Percentiles rank a stretch among this genome's conserved stretches.
Evolutionary conservation across 2,888 invertebrate genomes (phyloP).

Genomic region (Reticulitermes lucifugus): DNA sequence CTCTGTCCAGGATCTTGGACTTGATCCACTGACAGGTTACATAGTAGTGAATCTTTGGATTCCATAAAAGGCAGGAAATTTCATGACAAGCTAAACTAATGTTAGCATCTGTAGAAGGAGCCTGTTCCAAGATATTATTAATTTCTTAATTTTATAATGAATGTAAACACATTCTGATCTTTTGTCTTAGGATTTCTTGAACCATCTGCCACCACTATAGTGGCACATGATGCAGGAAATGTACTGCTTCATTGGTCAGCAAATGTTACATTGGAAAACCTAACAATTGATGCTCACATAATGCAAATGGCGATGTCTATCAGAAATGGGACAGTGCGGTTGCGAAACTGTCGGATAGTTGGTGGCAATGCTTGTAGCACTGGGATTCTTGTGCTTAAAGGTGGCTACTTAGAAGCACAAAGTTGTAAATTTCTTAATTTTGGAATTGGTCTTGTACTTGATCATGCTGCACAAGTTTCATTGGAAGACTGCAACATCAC

Average conservation of each 20-base stretch:
- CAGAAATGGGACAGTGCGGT: background rate
- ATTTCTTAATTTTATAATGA: background rate
- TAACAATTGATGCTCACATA: background rate
- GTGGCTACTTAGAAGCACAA: background rate
- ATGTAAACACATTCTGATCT: background rate
- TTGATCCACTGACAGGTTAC: too few species aligned
- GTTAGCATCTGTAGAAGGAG: too few species aligned
- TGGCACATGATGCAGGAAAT: background rate
- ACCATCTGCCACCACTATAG: background rate
- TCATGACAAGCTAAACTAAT: too few species aligned
- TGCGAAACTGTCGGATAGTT: background rate
- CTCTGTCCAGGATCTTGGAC: too few species aligned
- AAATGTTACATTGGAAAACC: background rate
- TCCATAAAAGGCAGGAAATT: too few species aligned
- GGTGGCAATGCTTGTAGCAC: background rate
- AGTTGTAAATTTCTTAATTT: background rate
- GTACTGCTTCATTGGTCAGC: background rate
- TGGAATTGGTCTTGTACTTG: background rate
- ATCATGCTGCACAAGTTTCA: background rate
- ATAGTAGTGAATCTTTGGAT: too few species aligned
- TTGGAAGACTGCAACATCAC: background rate
- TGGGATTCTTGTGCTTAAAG: conserved; percentile 2
- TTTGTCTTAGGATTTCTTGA: background rate
- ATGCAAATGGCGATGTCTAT: background rate
- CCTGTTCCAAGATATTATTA: too few species aligned